A percentile compares a stretch with the other conserved stretches of the same genome.
Conservation (phyloP, 2,113 vertebrate genomes). For the Aspiorhynchus laticeps region DNA sequence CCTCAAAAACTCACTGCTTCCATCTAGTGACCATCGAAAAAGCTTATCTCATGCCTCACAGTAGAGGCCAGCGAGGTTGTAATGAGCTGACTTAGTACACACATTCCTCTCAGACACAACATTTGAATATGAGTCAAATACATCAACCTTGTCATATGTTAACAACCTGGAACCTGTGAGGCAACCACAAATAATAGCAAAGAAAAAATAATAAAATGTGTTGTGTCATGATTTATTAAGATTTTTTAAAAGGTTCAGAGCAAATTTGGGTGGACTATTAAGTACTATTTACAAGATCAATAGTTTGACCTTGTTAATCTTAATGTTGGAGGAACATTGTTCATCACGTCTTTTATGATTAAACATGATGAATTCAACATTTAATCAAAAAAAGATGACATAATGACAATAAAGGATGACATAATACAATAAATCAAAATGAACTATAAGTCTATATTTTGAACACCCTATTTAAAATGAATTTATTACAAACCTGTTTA, state of each 20-base stretch:
- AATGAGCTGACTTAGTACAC: background rate
- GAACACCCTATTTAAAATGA: background rate
- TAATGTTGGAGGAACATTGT: background rate
- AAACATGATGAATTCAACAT: background rate
- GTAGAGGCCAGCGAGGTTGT: background rate
- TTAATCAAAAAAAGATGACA: background rate
- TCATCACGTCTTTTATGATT: background rate
- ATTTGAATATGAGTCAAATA: conserved; percentile 2
- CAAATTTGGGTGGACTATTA: background rate
- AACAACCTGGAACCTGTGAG: background rate
- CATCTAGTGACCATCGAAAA: conserved; percentile 62
- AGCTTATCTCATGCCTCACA: background rate
- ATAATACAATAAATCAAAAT: background rate
- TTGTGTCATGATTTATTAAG: background rate
- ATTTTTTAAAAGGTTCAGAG: background rate
- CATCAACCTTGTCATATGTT: background rate
- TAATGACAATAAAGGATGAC: background rate
- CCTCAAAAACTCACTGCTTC: conserved; percentile 57
- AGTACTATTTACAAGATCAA: background rate
- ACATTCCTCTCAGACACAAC: background rate
- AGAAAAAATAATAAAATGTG: background rate
- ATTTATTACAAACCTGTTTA: background rate
- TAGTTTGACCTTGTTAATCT: background rate
- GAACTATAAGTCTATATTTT: too few species aligned
- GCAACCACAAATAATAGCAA: background rate